Base-by-base conservation (phyloP, 1,140 invertebrate species). In the Cydia splendana region DNA sequence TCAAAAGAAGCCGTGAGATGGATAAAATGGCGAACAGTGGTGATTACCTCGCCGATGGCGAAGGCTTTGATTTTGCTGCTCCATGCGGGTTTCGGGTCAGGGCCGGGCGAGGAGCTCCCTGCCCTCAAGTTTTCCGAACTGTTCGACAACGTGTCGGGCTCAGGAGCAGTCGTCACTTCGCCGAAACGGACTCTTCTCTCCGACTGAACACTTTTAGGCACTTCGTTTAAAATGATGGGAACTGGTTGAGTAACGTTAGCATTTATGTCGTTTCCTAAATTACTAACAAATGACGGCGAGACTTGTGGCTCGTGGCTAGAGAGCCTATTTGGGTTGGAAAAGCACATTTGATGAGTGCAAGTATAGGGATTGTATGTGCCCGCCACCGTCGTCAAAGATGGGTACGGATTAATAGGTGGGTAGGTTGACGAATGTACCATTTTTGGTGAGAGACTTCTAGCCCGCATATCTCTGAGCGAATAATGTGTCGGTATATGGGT, bases 51-150 rank as follows among this genome's bases (percentile, higher is more conserved):
- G 91, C 91, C 91, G 90, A 89, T 88, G 89, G 91, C 91, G 85
- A 92, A 92, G 90, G 91, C 85, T 93, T 93, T 92, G 86, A 88
- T 85, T 91, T 91, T 90, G 88, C 87, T 92, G 90, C 88, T 93
- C 91, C 89, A 89, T 88, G 88, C 87, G 85, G 90, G 91, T 88
- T 87, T 91, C 88, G 84, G 80, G 85, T 78, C 78, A 79, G 89
- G 82, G 82, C 82, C 84, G 84, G 87, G 86, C 83, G 88, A 85
- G 80, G 84, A 78, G 83, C 85, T 91, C 80, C 83, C 87, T 80
- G 89, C 88, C 82, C 85, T 84, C 85, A 81, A 82, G 28, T 83
- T 78, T 76, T 90, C 89, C 83, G 84, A 87, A 85, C 81, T 85
- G 83, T 88, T 82, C 80, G 85, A 85, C 82, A 86, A 79, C 81